A percentile compares a stretch with the other conserved stretches of the same genome.
Evolutionary conservation across 92 coral and sea anemone species (phyloP).

Genomic region (Bergia puertoricense): DNA sequence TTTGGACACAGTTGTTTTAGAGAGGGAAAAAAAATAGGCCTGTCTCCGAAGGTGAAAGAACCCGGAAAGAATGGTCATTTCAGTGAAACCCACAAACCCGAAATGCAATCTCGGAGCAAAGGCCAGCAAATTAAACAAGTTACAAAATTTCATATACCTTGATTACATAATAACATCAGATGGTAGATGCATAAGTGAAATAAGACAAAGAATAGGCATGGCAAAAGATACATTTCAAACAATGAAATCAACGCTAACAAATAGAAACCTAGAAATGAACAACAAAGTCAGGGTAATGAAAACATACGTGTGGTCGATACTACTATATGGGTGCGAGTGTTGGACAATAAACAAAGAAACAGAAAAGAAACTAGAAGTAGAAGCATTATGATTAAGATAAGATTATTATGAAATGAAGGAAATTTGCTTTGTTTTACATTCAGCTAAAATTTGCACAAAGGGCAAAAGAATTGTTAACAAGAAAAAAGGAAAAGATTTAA

Average conservation of each 20-base stretch:
- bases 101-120: constrained; percentile 9
- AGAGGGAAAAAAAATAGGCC: neutral
- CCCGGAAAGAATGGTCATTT: neutral
- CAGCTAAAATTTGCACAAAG: neutral
- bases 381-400: neutral
- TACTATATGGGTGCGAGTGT: neutral
- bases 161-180: neutral
- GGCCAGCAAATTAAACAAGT: constrained; percentile 13
- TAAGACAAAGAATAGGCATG: constrained; percentile 13
- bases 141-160: constrained; percentile 2
- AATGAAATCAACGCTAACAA: constrained; percentile 7
- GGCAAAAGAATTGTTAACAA: neutral
- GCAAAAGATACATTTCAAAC: constrained; percentile 8
- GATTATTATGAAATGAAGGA: neutral
- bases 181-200: neutral
- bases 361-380: constrained; percentile 18
- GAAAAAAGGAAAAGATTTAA: neutral
- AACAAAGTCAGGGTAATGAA: constrained; percentile 8
- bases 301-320: constrained; percentile 2
- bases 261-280: constrained; percentile 13
- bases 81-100: constrained; percentile 6
- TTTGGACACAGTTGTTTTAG: no score
- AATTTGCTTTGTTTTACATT: neutral
- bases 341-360: constrained; percentile 19
- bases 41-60: neutral